Evolutionary conservation across 2,888 invertebrate genomes (phyloP).

Genomic region (Diabrotica balteata): DNA sequence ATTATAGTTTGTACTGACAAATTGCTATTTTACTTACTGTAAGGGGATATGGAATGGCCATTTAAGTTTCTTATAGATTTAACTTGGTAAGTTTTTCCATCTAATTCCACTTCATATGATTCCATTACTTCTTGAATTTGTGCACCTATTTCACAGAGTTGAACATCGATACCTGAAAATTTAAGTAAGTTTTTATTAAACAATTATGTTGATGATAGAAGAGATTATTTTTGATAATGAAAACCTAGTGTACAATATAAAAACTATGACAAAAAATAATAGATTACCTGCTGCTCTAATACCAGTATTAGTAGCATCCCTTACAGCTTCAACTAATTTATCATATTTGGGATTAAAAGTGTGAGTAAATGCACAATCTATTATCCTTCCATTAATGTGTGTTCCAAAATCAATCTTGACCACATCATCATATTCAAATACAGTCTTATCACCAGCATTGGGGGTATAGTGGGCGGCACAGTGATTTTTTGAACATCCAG

Average conservation of each 20-base stretch:
- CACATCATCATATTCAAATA: conserved; percentile 94
- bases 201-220: too few species aligned
- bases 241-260: too few species aligned
- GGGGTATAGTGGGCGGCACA: conserved; percentile 99
- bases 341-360: conserved; percentile 97
- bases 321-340: conserved; percentile 90
- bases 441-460: conserved; percentile 95
- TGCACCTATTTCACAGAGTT: conserved; percentile 95
- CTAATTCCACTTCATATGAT: conserved; percentile 96
- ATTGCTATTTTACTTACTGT: conserved; percentile 70
- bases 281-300: conserved; percentile 70
- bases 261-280: neutral
- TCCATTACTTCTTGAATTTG: conserved; percentile 99
- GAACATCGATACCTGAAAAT: conserved; percentile 79
- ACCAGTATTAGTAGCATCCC: conserved; percentile 98
- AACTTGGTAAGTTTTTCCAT: conserved; percentile 94
- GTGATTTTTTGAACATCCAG: conserved; percentile 85
- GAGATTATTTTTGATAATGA: too few species aligned
- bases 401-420: conserved; percentile 99
- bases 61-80: conserved; percentile 98
- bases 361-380: conserved; percentile 98
- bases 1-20: neutral
- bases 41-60: conserved; percentile 99
- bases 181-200: neutral
- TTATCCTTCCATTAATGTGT: conserved; percentile 96